These are phyloP conservation scores for Rhabdomys pumilio DNA, from an alignment of 2,797 vertebrate species.

Conservation along the genomic window DNA sequence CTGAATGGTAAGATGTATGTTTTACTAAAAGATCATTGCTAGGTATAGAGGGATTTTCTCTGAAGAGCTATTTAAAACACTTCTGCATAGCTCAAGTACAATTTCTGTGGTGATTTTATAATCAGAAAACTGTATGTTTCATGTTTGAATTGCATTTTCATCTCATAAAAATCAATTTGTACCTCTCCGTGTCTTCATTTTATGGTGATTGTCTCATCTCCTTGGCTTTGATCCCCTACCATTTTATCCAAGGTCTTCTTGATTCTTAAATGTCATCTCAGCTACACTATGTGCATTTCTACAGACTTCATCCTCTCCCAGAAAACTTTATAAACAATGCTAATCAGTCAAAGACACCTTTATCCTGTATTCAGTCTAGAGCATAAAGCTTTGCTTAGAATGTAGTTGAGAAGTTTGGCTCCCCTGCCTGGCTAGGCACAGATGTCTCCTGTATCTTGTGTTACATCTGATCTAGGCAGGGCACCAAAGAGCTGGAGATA, in stretches of 20 bases:
- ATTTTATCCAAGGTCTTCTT: neutral
- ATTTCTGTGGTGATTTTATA: neutral
- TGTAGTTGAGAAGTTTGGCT: neutral
- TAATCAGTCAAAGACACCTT: neutral
- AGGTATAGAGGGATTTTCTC: neutral
- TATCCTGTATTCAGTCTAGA: neutral
- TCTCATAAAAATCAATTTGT: neutral
- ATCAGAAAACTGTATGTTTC: neutral
- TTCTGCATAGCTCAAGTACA: neutral
- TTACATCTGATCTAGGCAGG: neutral
- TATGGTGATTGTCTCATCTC: neutral
- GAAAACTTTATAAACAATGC: neutral
- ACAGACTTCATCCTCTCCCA: neutral
- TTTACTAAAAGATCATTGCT: conserved; percentile 1
- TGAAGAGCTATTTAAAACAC: neutral
- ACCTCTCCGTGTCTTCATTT: too few species aligned
- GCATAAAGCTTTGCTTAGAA: neutral
- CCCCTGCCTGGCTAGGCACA: neutral
- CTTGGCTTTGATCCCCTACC: neutral
- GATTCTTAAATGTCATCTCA: neutral
- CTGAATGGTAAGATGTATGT: neutral
- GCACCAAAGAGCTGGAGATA: neutral
- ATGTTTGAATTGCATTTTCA: neutral
- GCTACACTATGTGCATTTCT: neutral
- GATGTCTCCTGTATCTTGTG: neutral